A percentile compares a stretch with the other conserved stretches of the same genome.
These are phyloP conservation scores for Aphaenogaster floridana DNA, from an alignment of 1,140 invertebrate genomes.

Conservation along the genomic window DNA sequence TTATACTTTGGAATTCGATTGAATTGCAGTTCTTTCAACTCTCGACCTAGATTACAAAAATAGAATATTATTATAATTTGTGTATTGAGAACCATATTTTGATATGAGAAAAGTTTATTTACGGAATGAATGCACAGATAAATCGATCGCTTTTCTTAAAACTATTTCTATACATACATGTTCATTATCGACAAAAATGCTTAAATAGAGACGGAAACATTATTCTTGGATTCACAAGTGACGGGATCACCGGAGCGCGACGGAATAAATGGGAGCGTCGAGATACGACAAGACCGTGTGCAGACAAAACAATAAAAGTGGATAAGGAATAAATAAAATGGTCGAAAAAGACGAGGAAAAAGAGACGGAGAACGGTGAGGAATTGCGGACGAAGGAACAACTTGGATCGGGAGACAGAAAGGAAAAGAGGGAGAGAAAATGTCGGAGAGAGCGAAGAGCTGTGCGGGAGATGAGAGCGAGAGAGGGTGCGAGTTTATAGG, in stretches of 20 bases:
- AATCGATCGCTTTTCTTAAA: background rate
- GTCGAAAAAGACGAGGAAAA: background rate
- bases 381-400: constrained; percentile 25
- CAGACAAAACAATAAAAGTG: constrained; percentile 43
- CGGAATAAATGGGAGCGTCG: constrained; percentile 31
- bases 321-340: constrained; percentile 61
- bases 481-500: constrained; percentile 39
- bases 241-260: constrained; percentile 3
- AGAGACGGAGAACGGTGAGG: constrained; percentile 12
- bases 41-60: constrained; percentile 44
- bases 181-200: constrained; percentile 8
- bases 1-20: constrained; percentile 7
- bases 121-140: background rate
- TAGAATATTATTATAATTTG: background rate
- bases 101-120: constrained; percentile 2
- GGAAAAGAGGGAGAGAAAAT: constrained; percentile 13
- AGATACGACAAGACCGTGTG: constrained; percentile 18
- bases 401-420: background rate
- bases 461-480: constrained; percentile 23
- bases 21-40: constrained; percentile 12
- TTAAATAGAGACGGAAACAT: constrained; percentile 29
- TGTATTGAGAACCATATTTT: background rate
- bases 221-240: constrained; percentile 15
- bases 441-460: constrained; percentile 3
- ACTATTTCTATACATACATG: background rate